phyloP scores from a whole-genome alignment of 2,113 vertebrate genomes.

The Columba janthina region DNA sequence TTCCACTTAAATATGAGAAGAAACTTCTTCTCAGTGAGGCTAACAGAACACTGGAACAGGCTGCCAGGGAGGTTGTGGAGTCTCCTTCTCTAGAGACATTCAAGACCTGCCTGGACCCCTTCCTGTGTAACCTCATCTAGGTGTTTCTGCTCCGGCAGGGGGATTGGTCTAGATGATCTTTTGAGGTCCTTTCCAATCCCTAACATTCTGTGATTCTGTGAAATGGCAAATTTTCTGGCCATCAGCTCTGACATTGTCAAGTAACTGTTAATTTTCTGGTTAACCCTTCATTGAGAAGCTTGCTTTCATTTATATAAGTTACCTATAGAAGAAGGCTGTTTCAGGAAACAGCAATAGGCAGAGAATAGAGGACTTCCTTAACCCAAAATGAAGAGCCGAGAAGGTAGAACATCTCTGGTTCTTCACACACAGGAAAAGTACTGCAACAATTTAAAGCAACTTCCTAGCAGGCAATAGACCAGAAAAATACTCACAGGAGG shows the following conservation, averaged over 20 bases:
- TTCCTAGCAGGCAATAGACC: neutral
- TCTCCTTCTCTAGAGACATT: no score
- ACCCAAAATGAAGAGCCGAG: neutral
- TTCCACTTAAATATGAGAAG: no score
- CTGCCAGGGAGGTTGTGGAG: no score
- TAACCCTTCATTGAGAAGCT: neutral
- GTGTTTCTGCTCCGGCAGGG: no score
- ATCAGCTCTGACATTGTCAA: neutral
- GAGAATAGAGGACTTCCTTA: neutral
- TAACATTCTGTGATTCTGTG: no score
- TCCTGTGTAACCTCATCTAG: no score
- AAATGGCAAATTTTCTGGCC: neutral
- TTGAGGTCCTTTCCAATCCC: no score
- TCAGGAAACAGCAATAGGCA: neutral
- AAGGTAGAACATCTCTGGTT: neutral
- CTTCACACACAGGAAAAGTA: neutral
- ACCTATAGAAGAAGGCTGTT: neutral
- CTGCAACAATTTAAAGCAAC: neutral
- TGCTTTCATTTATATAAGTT: neutral
- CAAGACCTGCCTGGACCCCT: no score
- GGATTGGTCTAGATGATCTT: no score
- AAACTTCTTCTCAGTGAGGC: no score
- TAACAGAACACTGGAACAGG: no score
- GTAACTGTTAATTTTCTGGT: neutral
- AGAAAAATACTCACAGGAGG: neutral